Conservation (phyloP, 2,797 vertebrate genomes). For the Hemitrygon akajei region DNA sequence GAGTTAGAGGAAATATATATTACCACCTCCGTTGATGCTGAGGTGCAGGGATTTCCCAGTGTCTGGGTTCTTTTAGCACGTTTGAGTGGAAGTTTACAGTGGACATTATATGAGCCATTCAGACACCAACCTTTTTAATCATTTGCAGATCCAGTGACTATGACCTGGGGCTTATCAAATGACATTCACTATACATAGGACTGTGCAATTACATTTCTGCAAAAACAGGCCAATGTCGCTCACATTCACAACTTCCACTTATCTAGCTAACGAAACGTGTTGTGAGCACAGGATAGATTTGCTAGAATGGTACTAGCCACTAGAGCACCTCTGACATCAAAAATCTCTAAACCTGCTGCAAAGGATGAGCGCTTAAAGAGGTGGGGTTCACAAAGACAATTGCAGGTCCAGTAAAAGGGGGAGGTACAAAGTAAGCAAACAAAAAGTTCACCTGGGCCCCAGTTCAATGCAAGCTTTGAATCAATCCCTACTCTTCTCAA, state of each 20-base stretch:
- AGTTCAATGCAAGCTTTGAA: neutral
- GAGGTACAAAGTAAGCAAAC: neutral
- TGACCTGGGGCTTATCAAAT: conserved; percentile 17
- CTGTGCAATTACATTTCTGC: conserved; percentile 12
- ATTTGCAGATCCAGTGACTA: conserved; percentile 20
- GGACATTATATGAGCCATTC: conserved; percentile 18
- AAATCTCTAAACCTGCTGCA: neutral
- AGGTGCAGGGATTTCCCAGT: neutral
- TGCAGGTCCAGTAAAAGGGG: neutral
- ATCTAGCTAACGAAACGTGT: neutral
- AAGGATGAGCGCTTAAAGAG: neutral
- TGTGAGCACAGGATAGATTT: conserved; percentile 1
- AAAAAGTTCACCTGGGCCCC: neutral
- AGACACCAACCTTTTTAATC: conserved; percentile 16
- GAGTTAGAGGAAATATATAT: conserved; percentile 16
- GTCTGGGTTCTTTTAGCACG: neutral
- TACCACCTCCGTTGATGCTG: neutral
- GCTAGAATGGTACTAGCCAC: conserved; percentile 2
- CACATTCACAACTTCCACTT: neutral
- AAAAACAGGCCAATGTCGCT: conserved; percentile 18
- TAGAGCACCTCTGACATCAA: neutral
- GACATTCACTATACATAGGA: conserved; percentile 34
- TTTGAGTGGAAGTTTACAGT: conserved; percentile 23
- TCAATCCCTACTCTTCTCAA: neutral
- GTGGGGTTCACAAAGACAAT: neutral